Evolutionary conservation across 2,113 vertebrate genomes (phyloP), one percentile per base, ranked within the genome.

Genomic region (Columbina picui): DNA sequence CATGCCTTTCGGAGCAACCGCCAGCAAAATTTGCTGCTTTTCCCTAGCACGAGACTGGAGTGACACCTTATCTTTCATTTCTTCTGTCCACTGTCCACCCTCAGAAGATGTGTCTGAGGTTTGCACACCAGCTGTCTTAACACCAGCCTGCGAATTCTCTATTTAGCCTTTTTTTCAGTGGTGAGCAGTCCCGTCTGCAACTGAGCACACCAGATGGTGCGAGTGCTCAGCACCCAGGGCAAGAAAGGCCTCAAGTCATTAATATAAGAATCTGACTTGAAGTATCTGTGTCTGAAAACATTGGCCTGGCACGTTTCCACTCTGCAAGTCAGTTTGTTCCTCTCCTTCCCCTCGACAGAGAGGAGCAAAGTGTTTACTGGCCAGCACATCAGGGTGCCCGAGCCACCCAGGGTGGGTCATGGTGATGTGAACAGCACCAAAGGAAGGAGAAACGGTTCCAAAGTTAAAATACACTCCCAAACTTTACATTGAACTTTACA

Each of bases 381-480:
- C 0, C 41, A 59, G 75, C 14, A 11, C 27, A n/a, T 30, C 16
- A 17, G 53, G 49, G 45, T 49, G 29, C 15, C 18, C 1, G 0
- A 36, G 49, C 20, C 47, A 52, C 60, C 12, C 20, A 10, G n/a
- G 34, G 19, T n/a, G 21, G 38, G n/a, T 25, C n/a, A 27, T 0
- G 8, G 57, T 22, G 64, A 22, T 29, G 30, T 29, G 50, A 65
- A 30, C 41, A 20, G 14, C 14, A 10, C 12, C 1, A 0, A 39
- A 60, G 30, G 63, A 60, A 41, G 45, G 67, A 64, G 27, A 49
- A 68, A 61, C 27, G n/a, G 34, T 34, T 73, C 21, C 39, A 20
- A 56, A 67, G n/a, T 61, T 39, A 50, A 45, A 73, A 67, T 8
- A 30, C 1, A 7, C 27, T 45, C 29, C 20, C 50, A 53, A 19